These are phyloP conservation scores for Amphibalanus amphitrite DNA, from an alignment of 1,140 invertebrate species.

Conservation along the genomic window DNA sequence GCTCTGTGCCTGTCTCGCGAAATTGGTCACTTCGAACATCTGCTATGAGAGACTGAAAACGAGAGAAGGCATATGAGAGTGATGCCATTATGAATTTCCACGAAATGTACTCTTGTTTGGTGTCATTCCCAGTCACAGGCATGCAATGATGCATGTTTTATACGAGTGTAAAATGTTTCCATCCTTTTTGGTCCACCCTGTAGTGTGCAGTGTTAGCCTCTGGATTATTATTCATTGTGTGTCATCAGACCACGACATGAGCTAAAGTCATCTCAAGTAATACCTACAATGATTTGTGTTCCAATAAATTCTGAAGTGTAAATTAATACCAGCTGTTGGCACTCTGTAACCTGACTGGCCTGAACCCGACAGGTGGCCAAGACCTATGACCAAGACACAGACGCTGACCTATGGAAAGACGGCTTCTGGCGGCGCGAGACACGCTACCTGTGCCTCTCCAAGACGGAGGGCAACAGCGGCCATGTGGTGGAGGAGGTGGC, in stretches of 20 bases:
- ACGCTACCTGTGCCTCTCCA: conserved; percentile 72
- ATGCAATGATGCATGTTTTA: too few relatives aligned
- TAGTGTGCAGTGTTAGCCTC: neutral
- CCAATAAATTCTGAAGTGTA: conserved; percentile 3
- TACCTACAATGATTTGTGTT: neutral
- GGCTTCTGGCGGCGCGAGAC: conserved; percentile 59
- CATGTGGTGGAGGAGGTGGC: conserved; percentile 39
- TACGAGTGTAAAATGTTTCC: too few relatives aligned
- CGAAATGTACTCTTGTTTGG: too few relatives aligned
- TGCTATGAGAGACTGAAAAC: too few relatives aligned
- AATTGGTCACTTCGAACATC: too few relatives aligned
- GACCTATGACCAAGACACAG: conserved; percentile 72
- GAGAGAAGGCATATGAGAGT: too few relatives aligned
- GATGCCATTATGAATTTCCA: too few relatives aligned
- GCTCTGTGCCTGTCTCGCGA: too few relatives aligned
- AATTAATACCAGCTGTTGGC: neutral
- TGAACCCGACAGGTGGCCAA: conserved; percentile 35
- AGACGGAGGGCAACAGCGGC: conserved; percentile 47
- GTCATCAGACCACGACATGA: neutral
- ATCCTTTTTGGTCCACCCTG: too few relatives aligned
- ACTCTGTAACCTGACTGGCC: neutral
- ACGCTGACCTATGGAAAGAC: conserved; percentile 64
- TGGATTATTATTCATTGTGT: neutral
- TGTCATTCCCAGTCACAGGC: too few relatives aligned
- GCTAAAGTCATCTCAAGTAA: neutral